These are phyloP conservation scores for Agriopis marginaria DNA, from an alignment of 2,888 invertebrate species.

Conservation along the genomic window DNA sequence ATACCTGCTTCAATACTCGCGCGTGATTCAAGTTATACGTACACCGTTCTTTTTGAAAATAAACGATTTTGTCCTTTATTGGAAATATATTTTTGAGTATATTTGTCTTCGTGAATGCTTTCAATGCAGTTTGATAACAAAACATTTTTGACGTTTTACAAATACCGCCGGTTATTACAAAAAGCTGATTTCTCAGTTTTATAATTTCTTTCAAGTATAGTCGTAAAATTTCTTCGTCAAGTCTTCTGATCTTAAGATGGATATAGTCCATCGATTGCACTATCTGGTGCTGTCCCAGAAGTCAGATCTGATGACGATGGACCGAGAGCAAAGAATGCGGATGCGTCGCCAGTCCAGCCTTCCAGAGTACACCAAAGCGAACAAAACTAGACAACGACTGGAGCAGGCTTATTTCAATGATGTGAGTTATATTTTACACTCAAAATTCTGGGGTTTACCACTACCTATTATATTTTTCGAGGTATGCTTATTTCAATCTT, in stretches of 20 bases:
- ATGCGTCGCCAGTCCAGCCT: conserved; percentile 81
- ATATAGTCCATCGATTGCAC: conserved; percentile 82
- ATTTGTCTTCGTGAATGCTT: background rate
- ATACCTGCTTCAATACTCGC: conserved; percentile 16
- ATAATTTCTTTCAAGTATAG: background rate
- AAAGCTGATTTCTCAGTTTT: background rate
- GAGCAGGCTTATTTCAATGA: conserved; percentile 81
- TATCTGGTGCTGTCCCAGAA: conserved; percentile 83
- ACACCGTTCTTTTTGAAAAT: background rate
- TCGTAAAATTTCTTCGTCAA: background rate
- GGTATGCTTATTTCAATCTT: no score
- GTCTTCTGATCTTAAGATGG: conserved; percentile 62
- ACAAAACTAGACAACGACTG: conserved; percentile 73
- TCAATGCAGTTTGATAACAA: conserved; percentile 3
- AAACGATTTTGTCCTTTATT: background rate
- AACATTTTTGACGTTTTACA: conserved; percentile 20
- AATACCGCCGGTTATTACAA: conserved; percentile 9
- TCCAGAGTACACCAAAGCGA: conserved; percentile 79
- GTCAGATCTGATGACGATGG: conserved; percentile 83
- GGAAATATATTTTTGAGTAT: background rate
- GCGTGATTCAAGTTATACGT: conserved; percentile 29
- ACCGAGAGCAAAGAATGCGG: conserved; percentile 79
- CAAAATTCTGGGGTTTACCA: background rate
- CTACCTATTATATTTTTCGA: no score
- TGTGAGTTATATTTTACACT: conserved; percentile 60